Percentiles rank a stretch among this genome's conserved stretches.
Conservation (phyloP, 2,888 invertebrate genomes). For the Drosophila bunnanda region DNA sequence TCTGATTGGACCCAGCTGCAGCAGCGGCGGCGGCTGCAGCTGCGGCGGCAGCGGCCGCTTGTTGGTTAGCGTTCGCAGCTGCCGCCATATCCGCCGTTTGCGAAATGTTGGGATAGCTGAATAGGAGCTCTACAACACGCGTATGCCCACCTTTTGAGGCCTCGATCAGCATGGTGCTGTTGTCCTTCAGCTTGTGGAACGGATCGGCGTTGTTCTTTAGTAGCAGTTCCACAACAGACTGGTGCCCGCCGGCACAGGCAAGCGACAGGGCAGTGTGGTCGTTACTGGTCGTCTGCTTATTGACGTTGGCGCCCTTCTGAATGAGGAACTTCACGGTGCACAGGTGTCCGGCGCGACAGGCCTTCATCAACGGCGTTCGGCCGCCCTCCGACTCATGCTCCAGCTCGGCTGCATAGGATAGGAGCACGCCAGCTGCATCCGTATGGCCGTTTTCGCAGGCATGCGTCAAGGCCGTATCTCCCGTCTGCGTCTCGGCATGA, state of each 20-base stretch:
- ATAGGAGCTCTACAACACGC: slow-evolving; percentile 95
- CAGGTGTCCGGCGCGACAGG: slow-evolving; percentile 97
- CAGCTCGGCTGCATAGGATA: slow-evolving; percentile 95
- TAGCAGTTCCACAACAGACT: slow-evolving; percentile 95
- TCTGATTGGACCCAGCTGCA: slow-evolving; percentile 75
- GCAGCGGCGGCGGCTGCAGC: slow-evolving; percentile 73
- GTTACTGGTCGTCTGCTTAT: slow-evolving; percentile 95
- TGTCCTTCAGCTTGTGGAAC: slow-evolving; percentile 98
- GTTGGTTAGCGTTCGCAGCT: slow-evolving; percentile 62
- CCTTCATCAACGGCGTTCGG: slow-evolving; percentile 99
- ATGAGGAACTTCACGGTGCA: slow-evolving; percentile 98
- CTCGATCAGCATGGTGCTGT: slow-evolving; percentile 99
- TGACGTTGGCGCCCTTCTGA: slow-evolving; percentile 93
- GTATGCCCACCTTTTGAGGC: slow-evolving; percentile 99
- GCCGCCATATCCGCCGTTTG: slow-evolving; percentile 85
- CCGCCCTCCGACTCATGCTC: slow-evolving; percentile 99
- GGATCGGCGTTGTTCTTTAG: slow-evolving; percentile 97
- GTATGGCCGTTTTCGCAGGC: slow-evolving; percentile 99
- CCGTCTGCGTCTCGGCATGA: slow-evolving; percentile 96
- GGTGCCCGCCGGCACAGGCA: slow-evolving; percentile 98
- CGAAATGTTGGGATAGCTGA: slow-evolving; percentile 95
- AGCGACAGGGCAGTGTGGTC: slow-evolving; percentile 98
- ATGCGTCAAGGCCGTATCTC: slow-evolving; percentile 98
- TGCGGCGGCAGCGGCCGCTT: slow-evolving; percentile 61
- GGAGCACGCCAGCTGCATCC: slow-evolving; percentile 96